phyloP scores from a whole-genome alignment of 2,113 vertebrate species.

The Brachyhypopomus occidentalis region DNA sequence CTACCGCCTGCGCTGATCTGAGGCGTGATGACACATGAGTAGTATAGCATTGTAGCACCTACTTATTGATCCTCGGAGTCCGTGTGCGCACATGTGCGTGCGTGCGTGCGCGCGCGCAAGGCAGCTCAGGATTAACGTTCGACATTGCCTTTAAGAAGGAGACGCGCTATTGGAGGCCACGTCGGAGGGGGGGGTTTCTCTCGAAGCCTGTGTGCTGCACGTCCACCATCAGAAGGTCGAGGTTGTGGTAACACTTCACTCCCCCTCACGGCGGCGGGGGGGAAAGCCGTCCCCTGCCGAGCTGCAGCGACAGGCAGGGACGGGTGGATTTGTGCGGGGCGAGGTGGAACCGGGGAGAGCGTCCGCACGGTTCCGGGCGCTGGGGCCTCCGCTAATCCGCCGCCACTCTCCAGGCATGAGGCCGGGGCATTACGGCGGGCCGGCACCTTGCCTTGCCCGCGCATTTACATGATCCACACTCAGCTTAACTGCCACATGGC shows the following conservation, averaged over 20 bases:
- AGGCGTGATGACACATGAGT: slow-evolving; percentile 64
- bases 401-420: slow-evolving; percentile 85
- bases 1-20: slow-evolving; percentile 58
- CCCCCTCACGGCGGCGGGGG: slow-evolving; percentile 60
- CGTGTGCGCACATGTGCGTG: slow-evolving; percentile 24
- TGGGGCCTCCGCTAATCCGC: slow-evolving; percentile 81
- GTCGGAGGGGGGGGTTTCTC: slow-evolving; percentile 55
- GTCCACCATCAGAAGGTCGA: slow-evolving; percentile 21
- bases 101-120: slow-evolving; percentile 36
- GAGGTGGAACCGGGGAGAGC: slow-evolving; percentile 72
- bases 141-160: slow-evolving; percentile 65
- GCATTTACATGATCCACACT: slow-evolving; percentile 87
- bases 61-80: slow-evolving; percentile 64
- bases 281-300: slow-evolving; percentile 66
- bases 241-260: slow-evolving; percentile 60
- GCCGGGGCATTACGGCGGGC: slow-evolving; percentile 86
- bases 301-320: slow-evolving; percentile 57
- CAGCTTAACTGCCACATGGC: slow-evolving; percentile 76
- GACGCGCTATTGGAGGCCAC: slow-evolving; percentile 63
- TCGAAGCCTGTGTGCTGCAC: slow-evolving; percentile 63
- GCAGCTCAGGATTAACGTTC: slow-evolving; percentile 62
- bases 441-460: slow-evolving; percentile 75
- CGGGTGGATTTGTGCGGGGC: slow-evolving; percentile 68
- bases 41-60: slow-evolving; percentile 57
- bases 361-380: slow-evolving; percentile 70